Evolutionary conservation across 1,140 invertebrate genomes (phyloP).

Genomic region (Drosophila eugracilis): DNA sequence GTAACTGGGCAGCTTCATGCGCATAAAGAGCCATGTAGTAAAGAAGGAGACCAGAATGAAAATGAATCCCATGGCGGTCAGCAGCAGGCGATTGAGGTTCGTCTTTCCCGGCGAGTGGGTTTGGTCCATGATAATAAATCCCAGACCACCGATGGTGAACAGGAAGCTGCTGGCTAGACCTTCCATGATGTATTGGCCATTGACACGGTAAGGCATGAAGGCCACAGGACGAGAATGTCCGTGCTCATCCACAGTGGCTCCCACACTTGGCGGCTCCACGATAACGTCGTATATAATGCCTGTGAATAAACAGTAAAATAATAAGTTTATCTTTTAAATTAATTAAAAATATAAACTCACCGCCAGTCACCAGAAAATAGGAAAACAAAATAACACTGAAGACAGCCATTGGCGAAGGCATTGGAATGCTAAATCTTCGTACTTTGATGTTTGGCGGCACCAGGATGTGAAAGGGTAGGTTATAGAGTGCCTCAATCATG

Average conservation of each 20-base stretch:
- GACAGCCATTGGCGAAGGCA: slow-evolving; percentile 96
- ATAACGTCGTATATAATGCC: slow-evolving; percentile 99
- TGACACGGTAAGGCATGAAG: slow-evolving; percentile 99
- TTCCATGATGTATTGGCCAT: slow-evolving; percentile 99
- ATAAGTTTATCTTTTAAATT: too few relatives aligned
- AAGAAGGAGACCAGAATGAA: slow-evolving; percentile 97
- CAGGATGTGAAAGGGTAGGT: slow-evolving; percentile 92
- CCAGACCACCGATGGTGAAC: slow-evolving; percentile 97
- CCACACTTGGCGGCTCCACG: slow-evolving; percentile 98
- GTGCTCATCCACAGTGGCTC: slow-evolving; percentile 98
- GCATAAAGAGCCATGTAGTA: slow-evolving; percentile 99
- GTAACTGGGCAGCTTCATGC: slow-evolving; percentile 97
- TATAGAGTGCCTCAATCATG: slow-evolving; percentile 92
- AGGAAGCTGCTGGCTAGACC: slow-evolving; percentile 98
- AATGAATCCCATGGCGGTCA: slow-evolving; percentile 96
- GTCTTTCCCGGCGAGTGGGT: slow-evolving; percentile 96
- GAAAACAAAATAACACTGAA: slow-evolving; percentile 96
- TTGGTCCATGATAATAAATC: slow-evolving; percentile 98
- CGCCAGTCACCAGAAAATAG: slow-evolving; percentile 99
- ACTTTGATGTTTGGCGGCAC: slow-evolving; percentile 97
- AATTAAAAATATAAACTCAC: too few relatives aligned
- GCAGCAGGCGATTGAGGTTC: slow-evolving; percentile 95
- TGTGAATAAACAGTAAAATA: slow-evolving; percentile 86
- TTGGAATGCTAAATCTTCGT: slow-evolving; percentile 90
- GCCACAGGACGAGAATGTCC: slow-evolving; percentile 98